phyloP scores from a whole-genome alignment of 2,888 invertebrate genomes.

The Temnothorax rugatulus region DNA sequence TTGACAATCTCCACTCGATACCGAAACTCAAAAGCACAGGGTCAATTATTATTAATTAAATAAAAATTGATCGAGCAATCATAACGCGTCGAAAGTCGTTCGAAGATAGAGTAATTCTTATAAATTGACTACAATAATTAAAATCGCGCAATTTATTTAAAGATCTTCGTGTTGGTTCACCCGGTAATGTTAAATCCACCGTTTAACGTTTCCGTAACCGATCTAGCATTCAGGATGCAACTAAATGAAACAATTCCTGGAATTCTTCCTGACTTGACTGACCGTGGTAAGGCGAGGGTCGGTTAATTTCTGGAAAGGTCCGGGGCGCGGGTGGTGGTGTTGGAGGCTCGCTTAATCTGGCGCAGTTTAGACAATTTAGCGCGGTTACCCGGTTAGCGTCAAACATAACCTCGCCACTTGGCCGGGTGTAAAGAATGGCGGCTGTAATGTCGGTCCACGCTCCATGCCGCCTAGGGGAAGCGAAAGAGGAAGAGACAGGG shows the following conservation, averaged over 20 bases:
- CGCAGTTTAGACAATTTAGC: slow-evolving; percentile 83
- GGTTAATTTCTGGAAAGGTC: slow-evolving; percentile 80
- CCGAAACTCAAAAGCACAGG: background rate
- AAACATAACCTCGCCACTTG: slow-evolving; percentile 81
- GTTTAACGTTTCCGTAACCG: slow-evolving; percentile 28
- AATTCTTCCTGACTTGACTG: slow-evolving; percentile 74
- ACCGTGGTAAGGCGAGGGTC: slow-evolving; percentile 70
- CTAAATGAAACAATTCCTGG: slow-evolving; percentile 79
- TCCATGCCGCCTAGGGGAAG: slow-evolving; percentile 62
- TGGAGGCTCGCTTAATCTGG: slow-evolving; percentile 80
- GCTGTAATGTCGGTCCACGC: slow-evolving; percentile 78
- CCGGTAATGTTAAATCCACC: slow-evolving; percentile 8
- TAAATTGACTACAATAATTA: background rate
- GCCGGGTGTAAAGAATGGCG: slow-evolving; percentile 80
- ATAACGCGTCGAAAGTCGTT: background rate
- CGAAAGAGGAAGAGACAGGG: slow-evolving; percentile 59
- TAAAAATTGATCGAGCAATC: background rate
- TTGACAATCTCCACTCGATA: background rate
- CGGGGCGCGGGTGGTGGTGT: slow-evolving; percentile 61
- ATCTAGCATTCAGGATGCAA: slow-evolving; percentile 49
- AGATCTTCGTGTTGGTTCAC: background rate
- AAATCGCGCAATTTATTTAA: background rate
- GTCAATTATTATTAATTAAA: background rate
- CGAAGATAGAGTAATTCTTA: background rate
- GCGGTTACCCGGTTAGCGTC: slow-evolving; percentile 82